Conservation (phyloP, 2,888 invertebrate species). For the Neria commutata region DNA sequence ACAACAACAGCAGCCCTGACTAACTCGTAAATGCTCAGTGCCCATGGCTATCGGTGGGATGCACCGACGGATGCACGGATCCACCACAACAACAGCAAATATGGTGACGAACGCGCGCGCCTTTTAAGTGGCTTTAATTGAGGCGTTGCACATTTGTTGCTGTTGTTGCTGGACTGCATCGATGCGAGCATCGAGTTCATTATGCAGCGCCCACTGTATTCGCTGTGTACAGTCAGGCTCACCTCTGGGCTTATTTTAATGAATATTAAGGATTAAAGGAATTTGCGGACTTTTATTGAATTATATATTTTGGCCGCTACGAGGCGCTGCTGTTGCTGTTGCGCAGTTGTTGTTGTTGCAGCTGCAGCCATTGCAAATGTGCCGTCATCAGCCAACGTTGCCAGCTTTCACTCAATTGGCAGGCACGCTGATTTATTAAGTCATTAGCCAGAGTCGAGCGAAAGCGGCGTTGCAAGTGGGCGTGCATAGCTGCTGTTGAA, state of each 20-base stretch:
- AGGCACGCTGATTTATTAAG: constrained; percentile 58
- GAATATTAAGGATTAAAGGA: constrained; percentile 62
- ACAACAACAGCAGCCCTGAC: constrained; percentile 19
- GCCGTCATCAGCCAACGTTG: constrained; percentile 18
- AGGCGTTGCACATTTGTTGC: too few relatives aligned
- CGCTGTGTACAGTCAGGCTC: background rate
- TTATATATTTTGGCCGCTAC: constrained; percentile 53
- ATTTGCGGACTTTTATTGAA: constrained; percentile 62
- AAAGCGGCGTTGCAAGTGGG: too few relatives aligned
- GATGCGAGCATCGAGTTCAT: background rate
- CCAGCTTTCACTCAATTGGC: constrained; percentile 29
- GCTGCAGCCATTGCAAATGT: background rate
- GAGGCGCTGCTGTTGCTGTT: constrained; percentile 6
- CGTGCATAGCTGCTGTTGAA: constrained; percentile 34
- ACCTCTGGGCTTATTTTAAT: constrained; percentile 54
- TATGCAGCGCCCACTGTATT: background rate
- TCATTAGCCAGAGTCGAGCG: constrained; percentile 58
- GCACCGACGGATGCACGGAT: constrained; percentile 8
- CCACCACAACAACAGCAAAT: constrained; percentile 11
- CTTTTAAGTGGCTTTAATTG: constrained; percentile 59
- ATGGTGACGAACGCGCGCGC: constrained; percentile 23
- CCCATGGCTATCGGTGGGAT: background rate
- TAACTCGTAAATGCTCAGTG: background rate
- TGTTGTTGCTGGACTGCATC: too few relatives aligned
- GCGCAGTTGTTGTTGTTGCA: constrained; percentile 1